These are phyloP conservation scores for Pseudobourletiella spinata DNA, from an alignment of 1,140 invertebrate genomes.

Conservation along the genomic window DNA sequence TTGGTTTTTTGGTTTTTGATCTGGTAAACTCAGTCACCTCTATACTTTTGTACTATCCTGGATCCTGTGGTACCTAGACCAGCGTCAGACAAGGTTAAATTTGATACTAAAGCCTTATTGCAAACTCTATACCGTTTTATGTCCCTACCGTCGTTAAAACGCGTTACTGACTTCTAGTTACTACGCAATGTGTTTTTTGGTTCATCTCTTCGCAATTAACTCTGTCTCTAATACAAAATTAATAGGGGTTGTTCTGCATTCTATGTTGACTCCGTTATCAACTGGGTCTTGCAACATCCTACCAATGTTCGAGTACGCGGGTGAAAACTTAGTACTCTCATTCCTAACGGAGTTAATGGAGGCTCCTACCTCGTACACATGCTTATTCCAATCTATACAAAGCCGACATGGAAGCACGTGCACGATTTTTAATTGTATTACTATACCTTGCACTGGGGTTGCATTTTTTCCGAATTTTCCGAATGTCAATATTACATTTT, in stretches of 20 bases:
- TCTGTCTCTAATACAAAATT: background rate
- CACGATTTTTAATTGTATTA: conserved; percentile 22
- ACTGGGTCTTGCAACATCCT: background rate
- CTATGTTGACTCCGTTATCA: background rate
- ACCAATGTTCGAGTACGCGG: conserved; percentile 28
- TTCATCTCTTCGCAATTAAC: background rate
- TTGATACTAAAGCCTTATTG: background rate
- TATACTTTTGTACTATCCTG: background rate
- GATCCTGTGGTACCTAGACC: background rate
- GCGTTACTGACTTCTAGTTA: no score
- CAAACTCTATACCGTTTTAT: background rate
- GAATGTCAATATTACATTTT: no score
- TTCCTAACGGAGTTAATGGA: conserved; percentile 41
- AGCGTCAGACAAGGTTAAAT: background rate
- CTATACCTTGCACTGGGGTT: conserved; percentile 28
- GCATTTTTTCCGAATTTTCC: no score
- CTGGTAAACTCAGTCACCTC: no score
- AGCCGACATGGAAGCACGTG: conserved; percentile 22
- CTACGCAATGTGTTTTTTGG: no score
- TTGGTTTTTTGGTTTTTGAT: no score
- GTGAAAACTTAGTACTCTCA: conserved; percentile 39
- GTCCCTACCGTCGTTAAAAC: background rate
- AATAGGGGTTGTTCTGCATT: no score
- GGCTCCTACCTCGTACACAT: conserved; percentile 40
- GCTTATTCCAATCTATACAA: conserved; percentile 36